phyloP scores from a whole-genome alignment of 2,113 vertebrate species.

The Aleadryas rufinucha region DNA sequence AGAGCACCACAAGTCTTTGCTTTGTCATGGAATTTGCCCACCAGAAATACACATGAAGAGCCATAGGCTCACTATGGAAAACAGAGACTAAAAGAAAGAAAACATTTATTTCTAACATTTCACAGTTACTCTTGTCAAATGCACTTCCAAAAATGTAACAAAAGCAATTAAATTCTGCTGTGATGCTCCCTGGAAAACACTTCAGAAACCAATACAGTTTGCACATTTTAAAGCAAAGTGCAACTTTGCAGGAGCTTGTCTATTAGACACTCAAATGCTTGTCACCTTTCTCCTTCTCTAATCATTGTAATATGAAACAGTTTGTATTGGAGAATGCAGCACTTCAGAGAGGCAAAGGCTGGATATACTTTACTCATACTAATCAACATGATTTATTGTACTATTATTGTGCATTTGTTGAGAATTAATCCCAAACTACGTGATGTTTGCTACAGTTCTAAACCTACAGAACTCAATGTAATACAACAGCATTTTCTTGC shows the following conservation, averaged over 20 bases:
- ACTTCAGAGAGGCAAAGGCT: neutral
- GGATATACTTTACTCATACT: neutral
- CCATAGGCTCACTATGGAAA: neutral
- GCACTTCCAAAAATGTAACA: neutral
- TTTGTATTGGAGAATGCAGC: neutral
- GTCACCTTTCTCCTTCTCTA: neutral
- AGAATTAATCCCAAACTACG: neutral
- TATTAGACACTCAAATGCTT: constrained; percentile 2
- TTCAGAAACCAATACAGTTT: neutral
- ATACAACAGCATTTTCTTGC: neutral
- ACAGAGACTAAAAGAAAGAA: neutral
- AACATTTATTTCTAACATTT: neutral
- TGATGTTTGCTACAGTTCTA: neutral
- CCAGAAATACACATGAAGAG: neutral
- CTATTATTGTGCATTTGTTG: neutral
- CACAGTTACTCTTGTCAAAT: neutral
- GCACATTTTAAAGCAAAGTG: neutral
- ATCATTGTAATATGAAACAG: neutral
- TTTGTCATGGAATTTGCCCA: neutral
- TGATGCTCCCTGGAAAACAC: neutral
- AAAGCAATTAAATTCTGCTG: neutral
- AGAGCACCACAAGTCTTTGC: neutral
- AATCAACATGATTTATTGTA: neutral
- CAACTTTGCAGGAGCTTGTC: neutral
- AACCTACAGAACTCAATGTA: neutral